Evolutionary conservation across 2,888 invertebrate species (phyloP).

Genomic region (Arctia plantaginis): DNA sequence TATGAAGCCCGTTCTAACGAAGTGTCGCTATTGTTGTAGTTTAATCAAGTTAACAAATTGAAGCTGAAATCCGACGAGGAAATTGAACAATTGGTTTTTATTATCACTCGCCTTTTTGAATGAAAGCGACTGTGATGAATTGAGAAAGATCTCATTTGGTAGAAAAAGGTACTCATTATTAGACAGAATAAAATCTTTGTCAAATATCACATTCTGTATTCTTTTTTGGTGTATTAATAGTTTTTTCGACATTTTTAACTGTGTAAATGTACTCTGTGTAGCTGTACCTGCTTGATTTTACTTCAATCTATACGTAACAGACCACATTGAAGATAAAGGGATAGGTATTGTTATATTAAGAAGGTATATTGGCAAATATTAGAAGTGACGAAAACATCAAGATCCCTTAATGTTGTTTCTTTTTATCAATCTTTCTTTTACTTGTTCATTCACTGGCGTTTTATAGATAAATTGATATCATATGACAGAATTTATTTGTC

Average conservation of each 20-base stretch:
- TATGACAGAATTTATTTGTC: too few species aligned
- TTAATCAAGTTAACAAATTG: slow-evolving; percentile 21
- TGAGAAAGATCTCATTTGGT: slow-evolving; percentile 39
- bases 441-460: too few species aligned
- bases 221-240: slow-evolving; percentile 10
- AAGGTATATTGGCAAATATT: too few species aligned
- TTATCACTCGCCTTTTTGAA: slow-evolving; percentile 15
- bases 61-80: slow-evolving; percentile 1
- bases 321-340: too few species aligned
- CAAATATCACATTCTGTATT: slow-evolving; percentile 20
- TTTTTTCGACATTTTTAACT: background rate
- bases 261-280: too few species aligned
- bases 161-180: slow-evolving; percentile 17
- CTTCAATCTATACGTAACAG: too few species aligned
- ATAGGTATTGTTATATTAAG: too few species aligned
- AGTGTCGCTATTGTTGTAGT: slow-evolving; percentile 10
- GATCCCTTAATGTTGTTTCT: too few species aligned
- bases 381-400: too few species aligned
- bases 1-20: background rate
- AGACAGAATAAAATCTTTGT: slow-evolving; percentile 21
- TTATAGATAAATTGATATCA: too few species aligned
- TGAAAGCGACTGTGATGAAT: slow-evolving; percentile 34
- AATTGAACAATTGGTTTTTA: slow-evolving; percentile 27
- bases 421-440: too few species aligned
- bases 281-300: too few species aligned